Percentiles rank a stretch among this genome's conserved stretches.
phyloP scores from a whole-genome alignment of 2,888 invertebrate species.

The Cephus pulcher region DNA sequence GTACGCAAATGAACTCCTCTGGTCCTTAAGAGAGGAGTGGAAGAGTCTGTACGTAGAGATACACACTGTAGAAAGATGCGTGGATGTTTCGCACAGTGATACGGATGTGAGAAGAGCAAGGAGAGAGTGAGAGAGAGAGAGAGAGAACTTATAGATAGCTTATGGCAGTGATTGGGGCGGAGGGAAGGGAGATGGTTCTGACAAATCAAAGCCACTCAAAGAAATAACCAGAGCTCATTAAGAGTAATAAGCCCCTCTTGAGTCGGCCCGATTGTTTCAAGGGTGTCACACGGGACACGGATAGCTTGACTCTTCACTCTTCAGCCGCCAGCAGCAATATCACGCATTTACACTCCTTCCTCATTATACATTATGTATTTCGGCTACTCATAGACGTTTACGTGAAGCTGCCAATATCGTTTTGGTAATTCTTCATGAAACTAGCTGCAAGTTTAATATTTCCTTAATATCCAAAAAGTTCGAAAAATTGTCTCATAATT shows the following conservation, averaged over 20 bases:
- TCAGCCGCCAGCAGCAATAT: conserved; percentile 37
- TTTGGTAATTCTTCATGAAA: neutral
- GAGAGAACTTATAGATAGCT: conserved; percentile 18
- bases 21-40: conserved; percentile 32
- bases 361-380: conserved; percentile 50
- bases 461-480: neutral
- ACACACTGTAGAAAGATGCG: neutral
- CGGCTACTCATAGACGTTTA: neutral
- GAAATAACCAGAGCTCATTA: conserved; percentile 63
- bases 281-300: conserved; percentile 56
- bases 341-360: conserved; percentile 47
- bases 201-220: conserved; percentile 64
- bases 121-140: conserved; percentile 22
- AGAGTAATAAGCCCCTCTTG: conserved; percentile 59
- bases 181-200: conserved; percentile 24
- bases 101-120: neutral
- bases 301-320: neutral
- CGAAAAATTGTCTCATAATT: conserved; percentile 15
- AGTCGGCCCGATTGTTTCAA: conserved; percentile 59
- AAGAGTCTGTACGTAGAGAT: conserved; percentile 7
- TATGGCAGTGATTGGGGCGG: conserved; percentile 4
- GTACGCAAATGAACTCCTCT: conserved; percentile 59
- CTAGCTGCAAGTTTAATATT: neutral
- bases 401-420: too few species aligned
- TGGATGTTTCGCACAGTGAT: neutral